Evolutionary conservation across 2,797 vertebrate species (phyloP).

Genomic region (Amniataba percoides): DNA sequence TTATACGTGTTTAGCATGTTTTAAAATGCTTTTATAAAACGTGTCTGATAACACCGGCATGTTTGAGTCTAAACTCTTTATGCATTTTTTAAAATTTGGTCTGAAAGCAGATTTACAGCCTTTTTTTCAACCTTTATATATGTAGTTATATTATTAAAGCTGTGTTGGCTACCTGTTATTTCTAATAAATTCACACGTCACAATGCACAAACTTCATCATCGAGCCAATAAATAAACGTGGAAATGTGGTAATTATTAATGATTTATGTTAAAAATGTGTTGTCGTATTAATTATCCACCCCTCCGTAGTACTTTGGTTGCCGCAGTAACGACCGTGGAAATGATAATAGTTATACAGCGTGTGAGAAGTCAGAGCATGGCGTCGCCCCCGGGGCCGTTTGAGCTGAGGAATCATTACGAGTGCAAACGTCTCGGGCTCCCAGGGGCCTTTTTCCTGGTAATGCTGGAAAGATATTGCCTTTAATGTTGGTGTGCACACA

Average conservation of each 20-base stretch:
- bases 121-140: not conserved
- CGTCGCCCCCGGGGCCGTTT: not conserved
- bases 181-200: no score
- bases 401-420: conserved; percentile 2
- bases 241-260: not conserved
- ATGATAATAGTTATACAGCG: not conserved
- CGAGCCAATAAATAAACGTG: not conserved
- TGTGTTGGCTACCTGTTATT: no score
- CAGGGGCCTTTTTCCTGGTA: conserved; percentile 25
- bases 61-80: not conserved
- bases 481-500: conserved; percentile 2
- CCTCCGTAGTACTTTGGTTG: accelerated
- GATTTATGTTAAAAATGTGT: not conserved
- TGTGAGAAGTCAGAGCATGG: not conserved
- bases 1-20: no score
- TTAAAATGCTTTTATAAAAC: no score
- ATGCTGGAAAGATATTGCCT: not conserved
- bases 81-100: not conserved
- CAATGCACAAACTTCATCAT: not conserved
- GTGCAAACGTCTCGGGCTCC: conserved; percentile 22
- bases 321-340: not conserved
- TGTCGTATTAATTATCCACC: not conserved
- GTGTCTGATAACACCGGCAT: not conserved
- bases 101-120: no score
- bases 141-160: not conserved